phyloP scores from a whole-genome alignment of 1,140 invertebrate species.

The Nephila pilipes region DNA sequence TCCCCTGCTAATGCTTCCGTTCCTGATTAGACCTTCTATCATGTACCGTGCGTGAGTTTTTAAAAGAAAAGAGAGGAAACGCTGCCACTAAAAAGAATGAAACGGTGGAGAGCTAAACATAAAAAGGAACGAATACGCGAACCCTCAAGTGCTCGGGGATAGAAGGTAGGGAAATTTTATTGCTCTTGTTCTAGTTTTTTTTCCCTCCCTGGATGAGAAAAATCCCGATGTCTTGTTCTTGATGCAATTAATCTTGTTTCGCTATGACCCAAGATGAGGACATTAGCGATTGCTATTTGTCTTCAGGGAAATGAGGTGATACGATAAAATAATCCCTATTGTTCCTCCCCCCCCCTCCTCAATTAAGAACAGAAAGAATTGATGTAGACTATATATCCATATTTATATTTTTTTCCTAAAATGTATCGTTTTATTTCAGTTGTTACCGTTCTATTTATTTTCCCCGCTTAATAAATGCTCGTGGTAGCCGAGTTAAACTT shows the following conservation, averaged over 20 bases:
- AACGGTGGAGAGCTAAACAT: neutral
- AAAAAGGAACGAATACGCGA: neutral
- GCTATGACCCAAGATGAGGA: neutral
- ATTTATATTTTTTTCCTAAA: too few species aligned
- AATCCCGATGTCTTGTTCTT: conserved; percentile 54
- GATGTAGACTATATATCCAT: too few species aligned
- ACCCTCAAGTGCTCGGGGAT: neutral
- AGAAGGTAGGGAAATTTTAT: conserved; percentile 66
- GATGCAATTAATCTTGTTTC: conserved; percentile 51
- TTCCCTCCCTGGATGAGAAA: conserved; percentile 10
- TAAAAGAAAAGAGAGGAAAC: too few species aligned
- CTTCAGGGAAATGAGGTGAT: neutral
- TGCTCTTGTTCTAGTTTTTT: conserved; percentile 8
- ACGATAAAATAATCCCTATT: neutral
- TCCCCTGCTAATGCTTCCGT: conserved; percentile 7
- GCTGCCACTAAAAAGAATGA: neutral
- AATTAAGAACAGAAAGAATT: neutral
- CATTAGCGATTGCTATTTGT: neutral
- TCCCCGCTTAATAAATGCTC: too few species aligned
- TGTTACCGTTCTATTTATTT: too few species aligned
- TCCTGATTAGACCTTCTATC: conserved; percentile 51
- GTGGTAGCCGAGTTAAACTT: too few species aligned
- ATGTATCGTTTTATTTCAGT: too few species aligned
- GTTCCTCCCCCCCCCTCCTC: neutral
- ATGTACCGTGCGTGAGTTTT: too few species aligned